These are phyloP conservation scores for Fundulus diaphanus DNA, from an alignment of 2,797 vertebrate genomes.

Conservation along the genomic window DNA sequence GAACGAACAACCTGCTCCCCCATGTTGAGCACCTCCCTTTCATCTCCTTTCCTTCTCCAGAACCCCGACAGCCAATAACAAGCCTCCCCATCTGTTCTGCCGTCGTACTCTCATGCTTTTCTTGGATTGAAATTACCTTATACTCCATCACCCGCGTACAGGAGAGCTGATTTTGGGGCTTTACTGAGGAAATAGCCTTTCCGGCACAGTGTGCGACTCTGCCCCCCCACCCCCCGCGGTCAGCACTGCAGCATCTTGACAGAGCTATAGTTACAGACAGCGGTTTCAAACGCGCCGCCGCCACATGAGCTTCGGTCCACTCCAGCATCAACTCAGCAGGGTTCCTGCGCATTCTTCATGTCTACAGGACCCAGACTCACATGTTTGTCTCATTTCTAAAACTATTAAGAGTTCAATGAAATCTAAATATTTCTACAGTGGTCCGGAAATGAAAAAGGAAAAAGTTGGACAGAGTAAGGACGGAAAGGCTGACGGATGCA, in stretches of 20 bases:
- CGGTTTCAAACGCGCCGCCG: background rate
- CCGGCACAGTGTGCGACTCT: background rate
- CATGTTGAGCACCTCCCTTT: background rate
- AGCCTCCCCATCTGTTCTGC: background rate
- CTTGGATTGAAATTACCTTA: background rate
- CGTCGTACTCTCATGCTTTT: background rate
- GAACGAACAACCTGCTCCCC: background rate
- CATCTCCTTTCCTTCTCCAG: background rate
- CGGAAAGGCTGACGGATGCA: too few species aligned
- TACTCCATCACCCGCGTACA: background rate
- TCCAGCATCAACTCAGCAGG: constrained; percentile 9
- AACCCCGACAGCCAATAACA: background rate
- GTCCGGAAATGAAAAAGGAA: background rate
- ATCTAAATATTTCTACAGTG: background rate
- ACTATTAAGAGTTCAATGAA: background rate
- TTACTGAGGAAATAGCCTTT: background rate
- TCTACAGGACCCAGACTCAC: background rate
- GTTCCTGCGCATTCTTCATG: background rate
- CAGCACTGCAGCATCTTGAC: constrained; percentile 15
- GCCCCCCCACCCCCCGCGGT: constrained; percentile 24
- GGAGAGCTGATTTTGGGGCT: background rate
- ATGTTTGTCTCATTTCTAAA: background rate
- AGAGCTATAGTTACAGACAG: constrained; percentile 1
- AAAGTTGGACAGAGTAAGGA: background rate
- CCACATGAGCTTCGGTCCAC: background rate